A percentile compares a stretch with the other conserved stretches of the same genome.
phyloP scores from a whole-genome alignment of 2,797 vertebrate species.

The Enoplosus armatus region DNA sequence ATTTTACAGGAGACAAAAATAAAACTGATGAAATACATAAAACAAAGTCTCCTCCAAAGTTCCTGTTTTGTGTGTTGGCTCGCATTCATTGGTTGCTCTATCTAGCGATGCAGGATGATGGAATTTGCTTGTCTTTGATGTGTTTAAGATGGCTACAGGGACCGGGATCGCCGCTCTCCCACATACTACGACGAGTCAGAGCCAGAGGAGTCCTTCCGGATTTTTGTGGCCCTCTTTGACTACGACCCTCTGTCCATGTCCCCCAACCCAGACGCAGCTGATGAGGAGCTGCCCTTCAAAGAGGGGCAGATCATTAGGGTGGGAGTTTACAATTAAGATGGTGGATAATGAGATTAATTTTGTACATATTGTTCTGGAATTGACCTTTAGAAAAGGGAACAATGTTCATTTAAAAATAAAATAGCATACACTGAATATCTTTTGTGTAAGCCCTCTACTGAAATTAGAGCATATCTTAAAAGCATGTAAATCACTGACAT shows the following conservation, averaged over 20 bases:
- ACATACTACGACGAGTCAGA: slow-evolving; percentile 94
- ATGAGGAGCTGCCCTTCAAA: slow-evolving; percentile 97
- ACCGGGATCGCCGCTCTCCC: slow-evolving; percentile 86
- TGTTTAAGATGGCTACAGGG: slow-evolving; percentile 89
- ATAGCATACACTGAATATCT: background rate
- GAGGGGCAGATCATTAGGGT: slow-evolving; percentile 96
- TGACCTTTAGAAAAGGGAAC: background rate
- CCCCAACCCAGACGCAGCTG: slow-evolving; percentile 95
- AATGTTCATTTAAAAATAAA: background rate
- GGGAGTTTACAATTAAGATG: slow-evolving; percentile 25
- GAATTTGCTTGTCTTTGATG: slow-evolving; percentile 35
- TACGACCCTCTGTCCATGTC: slow-evolving; percentile 98
- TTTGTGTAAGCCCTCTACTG: background rate
- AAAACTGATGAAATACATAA: background rate
- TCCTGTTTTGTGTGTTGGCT: slow-evolving; percentile 14
- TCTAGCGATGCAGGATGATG: slow-evolving; percentile 4
- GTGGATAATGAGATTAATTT: too few species aligned
- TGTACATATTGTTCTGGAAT: background rate
- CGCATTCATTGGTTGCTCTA: background rate
- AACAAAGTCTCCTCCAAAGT: slow-evolving; percentile 9
- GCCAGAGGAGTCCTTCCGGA: slow-evolving; percentile 90
- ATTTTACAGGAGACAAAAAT: slow-evolving; percentile 6
- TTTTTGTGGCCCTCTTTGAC: slow-evolving; percentile 98
- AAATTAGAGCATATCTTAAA: background rate
- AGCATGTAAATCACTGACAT: background rate